Percentiles rank a stretch among this genome's conserved stretches.
Conservation (phyloP, 1,140 invertebrate species). For the Planococcus citri region DNA sequence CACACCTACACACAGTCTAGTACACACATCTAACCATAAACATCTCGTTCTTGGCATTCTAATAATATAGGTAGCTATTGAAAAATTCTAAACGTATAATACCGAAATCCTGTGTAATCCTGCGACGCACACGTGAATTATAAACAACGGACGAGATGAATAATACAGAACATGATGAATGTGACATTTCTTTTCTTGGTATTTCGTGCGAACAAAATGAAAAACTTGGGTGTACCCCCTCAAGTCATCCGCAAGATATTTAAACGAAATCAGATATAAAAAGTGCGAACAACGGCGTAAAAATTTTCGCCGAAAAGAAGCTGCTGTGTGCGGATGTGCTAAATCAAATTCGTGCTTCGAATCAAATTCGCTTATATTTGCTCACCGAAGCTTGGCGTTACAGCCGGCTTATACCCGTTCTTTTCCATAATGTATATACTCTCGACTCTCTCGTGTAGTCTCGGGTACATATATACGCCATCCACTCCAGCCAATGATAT, state of each 20-base stretch:
- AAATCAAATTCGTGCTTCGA: conserved; percentile 6
- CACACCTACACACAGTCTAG: too few species aligned
- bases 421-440: too few species aligned
- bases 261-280: conserved; percentile 4
- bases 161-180: background rate
- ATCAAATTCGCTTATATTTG: conserved; percentile 7
- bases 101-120: too few species aligned
- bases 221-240: background rate
- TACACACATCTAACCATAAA: too few species aligned
- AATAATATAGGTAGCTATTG: too few species aligned
- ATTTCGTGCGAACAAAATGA: background rate
- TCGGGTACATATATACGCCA: too few species aligned
- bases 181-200: background rate
- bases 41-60: too few species aligned
- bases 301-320: background rate
- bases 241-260: background rate
- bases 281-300: background rate
- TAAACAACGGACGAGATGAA: background rate
- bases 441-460: too few species aligned
- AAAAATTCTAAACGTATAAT: too few species aligned
- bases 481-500: background rate
- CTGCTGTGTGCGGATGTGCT: background rate
- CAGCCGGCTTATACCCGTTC: background rate
- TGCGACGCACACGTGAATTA: too few species aligned
- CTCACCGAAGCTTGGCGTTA: background rate